Conservation (phyloP, 2,888 invertebrate genomes). For the Volucella inflata region DNA sequence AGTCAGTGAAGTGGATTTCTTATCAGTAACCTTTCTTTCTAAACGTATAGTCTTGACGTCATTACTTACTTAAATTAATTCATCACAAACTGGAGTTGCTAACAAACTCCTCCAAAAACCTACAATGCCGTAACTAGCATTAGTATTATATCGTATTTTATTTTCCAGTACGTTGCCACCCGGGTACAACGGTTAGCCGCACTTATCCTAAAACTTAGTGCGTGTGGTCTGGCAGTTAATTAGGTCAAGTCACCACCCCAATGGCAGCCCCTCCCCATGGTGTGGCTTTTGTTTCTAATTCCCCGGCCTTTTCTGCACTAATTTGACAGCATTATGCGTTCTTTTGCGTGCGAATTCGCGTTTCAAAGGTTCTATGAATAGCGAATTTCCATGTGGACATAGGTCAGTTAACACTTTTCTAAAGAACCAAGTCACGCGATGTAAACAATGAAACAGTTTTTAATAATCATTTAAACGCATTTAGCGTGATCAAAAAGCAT, state of each 20-base stretch:
- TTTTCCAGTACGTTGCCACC: conserved; percentile 1
- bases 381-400: conserved; percentile 33
- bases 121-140: too few species aligned
- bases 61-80: too few species aligned
- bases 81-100: too few species aligned
- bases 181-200: neutral
- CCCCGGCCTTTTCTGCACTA: conserved; percentile 24
- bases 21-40: too few species aligned
- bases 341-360: conserved; percentile 50
- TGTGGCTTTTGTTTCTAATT: neutral
- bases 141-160: conserved; percentile 7
- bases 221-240: conserved; percentile 27
- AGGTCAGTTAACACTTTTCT: conserved; percentile 64
- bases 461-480: conserved; percentile 45
- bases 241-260: conserved; percentile 44
- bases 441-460: conserved; percentile 31
- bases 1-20: too few species aligned
- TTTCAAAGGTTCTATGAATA: conserved; percentile 4
- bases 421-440: conserved; percentile 52
- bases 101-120: too few species aligned
- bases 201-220: conserved; percentile 23
- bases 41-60: too few species aligned
- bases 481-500: conserved; percentile 52
- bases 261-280: conserved; percentile 1
- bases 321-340: conserved; percentile 23